Conservation (phyloP, 2,888 invertebrate genomes). For the Eulithis testata region DNA sequence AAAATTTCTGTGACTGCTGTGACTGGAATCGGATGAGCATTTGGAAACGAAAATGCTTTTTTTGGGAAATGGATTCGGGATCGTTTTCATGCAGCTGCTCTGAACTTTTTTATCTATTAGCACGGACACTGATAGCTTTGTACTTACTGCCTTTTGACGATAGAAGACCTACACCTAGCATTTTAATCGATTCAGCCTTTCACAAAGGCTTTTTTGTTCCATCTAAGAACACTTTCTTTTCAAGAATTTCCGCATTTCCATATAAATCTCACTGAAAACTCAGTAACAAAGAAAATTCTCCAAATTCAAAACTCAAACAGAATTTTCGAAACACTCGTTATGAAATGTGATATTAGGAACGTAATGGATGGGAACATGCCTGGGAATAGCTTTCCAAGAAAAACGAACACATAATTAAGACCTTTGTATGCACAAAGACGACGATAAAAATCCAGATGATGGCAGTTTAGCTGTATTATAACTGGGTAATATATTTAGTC, state of each 20-base stretch:
- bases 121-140: too few species aligned
- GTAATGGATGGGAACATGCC: constrained; percentile 33
- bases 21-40: too few species aligned
- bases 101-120: too few species aligned
- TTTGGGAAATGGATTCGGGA: too few species aligned
- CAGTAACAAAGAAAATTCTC: constrained; percentile 27
- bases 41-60: too few species aligned
- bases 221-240: too few species aligned
- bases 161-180: too few species aligned
- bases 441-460: constrained; percentile 36
- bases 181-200: too few species aligned
- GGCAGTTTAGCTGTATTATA: constrained; percentile 26
- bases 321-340: constrained; percentile 32
- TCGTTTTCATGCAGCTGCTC: not conserved
- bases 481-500: constrained; percentile 23
- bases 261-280: constrained; percentile 22
- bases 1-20: too few species aligned
- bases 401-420: constrained; percentile 36
- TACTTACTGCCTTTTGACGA: too few species aligned
- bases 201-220: too few species aligned
- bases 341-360: constrained; percentile 36
- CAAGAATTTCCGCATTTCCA: constrained; percentile 10
- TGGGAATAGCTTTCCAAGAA: constrained; percentile 35
- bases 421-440: constrained; percentile 41
- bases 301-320: constrained; percentile 28